These are phyloP conservation scores for Petromus typicus DNA, from an alignment of 2,113 vertebrate genomes.

Conservation along the genomic window DNA sequence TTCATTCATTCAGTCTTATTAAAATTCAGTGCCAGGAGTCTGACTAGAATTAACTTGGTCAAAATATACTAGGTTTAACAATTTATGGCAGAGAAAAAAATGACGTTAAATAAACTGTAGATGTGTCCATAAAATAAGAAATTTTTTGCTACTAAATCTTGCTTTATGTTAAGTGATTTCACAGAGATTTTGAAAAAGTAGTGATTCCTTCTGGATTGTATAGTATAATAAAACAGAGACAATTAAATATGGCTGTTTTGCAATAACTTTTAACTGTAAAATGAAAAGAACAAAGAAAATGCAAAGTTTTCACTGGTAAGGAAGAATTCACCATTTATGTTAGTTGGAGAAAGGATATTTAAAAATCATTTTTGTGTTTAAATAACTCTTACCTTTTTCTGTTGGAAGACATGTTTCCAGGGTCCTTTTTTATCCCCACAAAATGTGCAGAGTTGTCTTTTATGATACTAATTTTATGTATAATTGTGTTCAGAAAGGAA, in stretches of 20 bases:
- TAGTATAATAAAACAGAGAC: neutral
- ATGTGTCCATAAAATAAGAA: neutral
- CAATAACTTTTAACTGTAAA: neutral
- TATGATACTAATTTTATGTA: too few relatives aligned
- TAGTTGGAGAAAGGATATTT: neutral
- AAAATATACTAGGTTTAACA: neutral
- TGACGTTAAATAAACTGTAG: neutral
- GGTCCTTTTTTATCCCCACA: neutral
- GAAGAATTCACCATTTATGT: neutral
- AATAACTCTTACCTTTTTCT: neutral
- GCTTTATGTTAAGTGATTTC: neutral
- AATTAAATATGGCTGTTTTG: neutral
- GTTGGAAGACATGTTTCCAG: neutral
- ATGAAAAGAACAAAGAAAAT: neutral
- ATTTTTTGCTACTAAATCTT: neutral
- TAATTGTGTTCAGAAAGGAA: too few relatives aligned
- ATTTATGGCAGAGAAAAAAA: neutral
- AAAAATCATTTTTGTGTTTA: neutral
- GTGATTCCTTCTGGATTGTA: neutral
- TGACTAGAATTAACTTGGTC: neutral
- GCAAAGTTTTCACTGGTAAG: neutral
- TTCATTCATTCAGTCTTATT: neutral
- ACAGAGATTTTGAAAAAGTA: neutral
- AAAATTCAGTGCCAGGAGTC: neutral
- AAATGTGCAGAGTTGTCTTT: neutral